phyloP scores from a whole-genome alignment of 2,888 invertebrate genomes.

The Altica lythri region DNA sequence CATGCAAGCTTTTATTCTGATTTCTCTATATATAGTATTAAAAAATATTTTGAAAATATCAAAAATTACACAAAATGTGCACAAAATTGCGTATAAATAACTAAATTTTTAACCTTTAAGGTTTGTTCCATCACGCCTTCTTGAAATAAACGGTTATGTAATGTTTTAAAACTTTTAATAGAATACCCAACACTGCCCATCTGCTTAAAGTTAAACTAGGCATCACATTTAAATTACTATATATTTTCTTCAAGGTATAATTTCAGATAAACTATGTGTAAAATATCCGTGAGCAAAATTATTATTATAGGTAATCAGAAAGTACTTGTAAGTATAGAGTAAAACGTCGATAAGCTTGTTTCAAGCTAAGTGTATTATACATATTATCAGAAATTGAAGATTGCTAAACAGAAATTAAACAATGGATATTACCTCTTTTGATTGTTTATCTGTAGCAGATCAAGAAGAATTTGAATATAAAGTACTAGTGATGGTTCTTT shows the following conservation, averaged over 20 bases:
- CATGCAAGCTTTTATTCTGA: too few species aligned
- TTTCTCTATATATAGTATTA: too few species aligned
- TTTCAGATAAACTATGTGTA: slow-evolving; percentile 34
- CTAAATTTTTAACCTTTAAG: slow-evolving; percentile 3
- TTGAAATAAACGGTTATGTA: slow-evolving; percentile 31
- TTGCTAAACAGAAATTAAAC: slow-evolving; percentile 29
- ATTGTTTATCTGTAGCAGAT: slow-evolving; percentile 25
- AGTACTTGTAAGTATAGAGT: slow-evolving; percentile 28
- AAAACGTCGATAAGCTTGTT: slow-evolving; percentile 21
- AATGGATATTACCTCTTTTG: slow-evolving; percentile 25
- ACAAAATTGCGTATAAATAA: too few species aligned
- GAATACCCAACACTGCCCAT: slow-evolving; percentile 30
- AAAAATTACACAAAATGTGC: not conserved
- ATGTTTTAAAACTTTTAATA: slow-evolving; percentile 32
- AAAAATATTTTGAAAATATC: not conserved
- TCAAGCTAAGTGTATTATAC: slow-evolving; percentile 20
- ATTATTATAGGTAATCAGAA: slow-evolving; percentile 27
- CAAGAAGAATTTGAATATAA: slow-evolving; percentile 29
- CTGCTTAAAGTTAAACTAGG: slow-evolving; percentile 36
- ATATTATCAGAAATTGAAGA: slow-evolving; percentile 22
- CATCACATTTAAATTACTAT: slow-evolving; percentile 36
- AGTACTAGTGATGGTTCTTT: slow-evolving; percentile 22
- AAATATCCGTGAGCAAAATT: slow-evolving; percentile 33
- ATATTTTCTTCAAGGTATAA: slow-evolving; percentile 28
- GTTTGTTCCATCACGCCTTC: slow-evolving; percentile 6